These are phyloP conservation scores for Acrobasis suavella DNA, from an alignment of 2,888 invertebrate genomes.

Conservation along the genomic window DNA sequence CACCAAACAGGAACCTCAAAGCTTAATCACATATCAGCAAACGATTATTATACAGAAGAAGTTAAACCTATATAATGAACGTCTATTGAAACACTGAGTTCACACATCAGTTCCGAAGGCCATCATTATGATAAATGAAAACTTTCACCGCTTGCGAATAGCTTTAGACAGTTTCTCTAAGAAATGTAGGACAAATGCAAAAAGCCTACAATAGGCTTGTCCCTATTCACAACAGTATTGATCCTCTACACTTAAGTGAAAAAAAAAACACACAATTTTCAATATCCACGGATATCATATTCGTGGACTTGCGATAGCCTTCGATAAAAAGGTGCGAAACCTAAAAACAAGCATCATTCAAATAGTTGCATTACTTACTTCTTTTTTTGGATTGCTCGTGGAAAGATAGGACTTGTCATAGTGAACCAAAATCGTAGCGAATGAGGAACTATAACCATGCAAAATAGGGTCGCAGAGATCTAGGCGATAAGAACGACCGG, in stretches of 20 bases:
- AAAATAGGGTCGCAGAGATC: slow-evolving; percentile 5
- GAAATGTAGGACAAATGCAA: slow-evolving; percentile 24
- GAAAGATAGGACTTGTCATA: background rate
- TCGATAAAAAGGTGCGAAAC: too few species aligned
- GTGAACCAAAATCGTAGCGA: background rate
- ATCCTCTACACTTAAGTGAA: background rate
- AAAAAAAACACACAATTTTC: too few species aligned
- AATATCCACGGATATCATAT: too few species aligned
- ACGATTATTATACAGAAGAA: background rate
- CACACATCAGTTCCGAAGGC: slow-evolving; percentile 10
- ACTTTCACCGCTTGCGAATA: slow-evolving; percentile 21
- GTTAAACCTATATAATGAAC: background rate
- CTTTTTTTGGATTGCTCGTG: too few species aligned
- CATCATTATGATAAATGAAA: slow-evolving; percentile 15
- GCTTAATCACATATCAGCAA: background rate
- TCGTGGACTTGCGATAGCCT: too few species aligned
- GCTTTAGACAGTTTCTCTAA: slow-evolving; percentile 15
- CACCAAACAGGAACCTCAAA: background rate
- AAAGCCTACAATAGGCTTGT: slow-evolving; percentile 3
- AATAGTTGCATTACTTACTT: too few species aligned
- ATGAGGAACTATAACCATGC: background rate
- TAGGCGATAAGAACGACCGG: slow-evolving; percentile 10
- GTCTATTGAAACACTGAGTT: background rate
- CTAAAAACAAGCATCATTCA: too few species aligned
- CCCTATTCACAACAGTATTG: background rate